These are phyloP conservation scores for Cepaea hortensis DNA, from an alignment of 2,888 invertebrate genomes.

Conservation along the genomic window DNA sequence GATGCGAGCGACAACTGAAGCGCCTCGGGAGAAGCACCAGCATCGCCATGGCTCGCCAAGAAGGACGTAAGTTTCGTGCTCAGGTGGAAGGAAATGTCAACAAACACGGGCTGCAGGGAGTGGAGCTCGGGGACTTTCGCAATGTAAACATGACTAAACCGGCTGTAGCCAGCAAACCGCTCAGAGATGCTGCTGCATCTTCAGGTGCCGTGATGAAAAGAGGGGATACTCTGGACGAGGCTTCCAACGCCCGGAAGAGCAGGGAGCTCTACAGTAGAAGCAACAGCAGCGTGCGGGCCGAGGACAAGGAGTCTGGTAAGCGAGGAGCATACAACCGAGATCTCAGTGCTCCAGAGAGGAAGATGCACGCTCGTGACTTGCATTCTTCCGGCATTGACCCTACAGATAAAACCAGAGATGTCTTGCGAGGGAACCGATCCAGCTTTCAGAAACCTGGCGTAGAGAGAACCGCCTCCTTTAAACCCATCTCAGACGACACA, in stretches of 20 bases:
- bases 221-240: conserved; percentile 1
- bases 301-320: background rate
- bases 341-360: background rate
- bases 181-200: background rate
- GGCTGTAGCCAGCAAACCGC: background rate
- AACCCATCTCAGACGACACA: background rate
- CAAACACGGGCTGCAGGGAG: conserved; percentile 12
- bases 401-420: background rate
- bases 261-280: background rate
- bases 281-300: background rate
- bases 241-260: background rate
- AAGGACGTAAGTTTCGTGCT: conserved; percentile 17
- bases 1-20: conserved; percentile 42
- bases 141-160: background rate
- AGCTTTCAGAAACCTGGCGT: background rate
- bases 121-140: conserved; percentile 32
- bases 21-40: conserved; percentile 36
- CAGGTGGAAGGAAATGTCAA: conserved; percentile 33
- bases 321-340: background rate
- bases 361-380: background rate
- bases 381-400: background rate
- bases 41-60: conserved; percentile 35
- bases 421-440: background rate
- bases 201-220: background rate
- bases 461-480: background rate